These are phyloP conservation scores for Drosophila crucigera DNA, from an alignment of 2,888 invertebrate genomes.

Conservation along the genomic window DNA sequence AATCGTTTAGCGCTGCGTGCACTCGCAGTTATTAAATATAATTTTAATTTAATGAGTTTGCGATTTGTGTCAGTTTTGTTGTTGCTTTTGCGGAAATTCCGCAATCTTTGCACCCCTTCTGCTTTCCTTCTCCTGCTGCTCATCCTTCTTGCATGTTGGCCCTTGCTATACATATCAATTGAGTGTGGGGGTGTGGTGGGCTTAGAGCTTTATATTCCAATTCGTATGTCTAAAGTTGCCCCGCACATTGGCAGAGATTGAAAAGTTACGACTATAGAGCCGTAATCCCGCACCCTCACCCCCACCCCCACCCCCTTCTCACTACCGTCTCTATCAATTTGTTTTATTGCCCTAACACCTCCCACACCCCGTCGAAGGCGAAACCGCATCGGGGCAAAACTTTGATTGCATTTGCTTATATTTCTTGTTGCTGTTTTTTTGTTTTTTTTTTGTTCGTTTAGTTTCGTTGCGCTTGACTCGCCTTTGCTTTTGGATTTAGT, in stretches of 20 bases:
- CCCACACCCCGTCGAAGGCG: slow-evolving; percentile 3
- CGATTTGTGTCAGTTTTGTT: slow-evolving; percentile 76
- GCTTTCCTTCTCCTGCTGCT: not conserved
- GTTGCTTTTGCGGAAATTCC: slow-evolving; percentile 56
- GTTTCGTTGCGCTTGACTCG: slow-evolving; percentile 51
- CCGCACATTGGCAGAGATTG: slow-evolving; percentile 70
- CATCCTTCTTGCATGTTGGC: slow-evolving; percentile 8
- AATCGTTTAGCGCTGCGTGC: slow-evolving; percentile 76
- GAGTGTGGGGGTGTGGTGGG: slow-evolving; percentile 28
- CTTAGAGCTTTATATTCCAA: slow-evolving; percentile 26
- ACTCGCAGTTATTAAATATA: slow-evolving; percentile 78
- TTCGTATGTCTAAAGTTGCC: slow-evolving; percentile 60
- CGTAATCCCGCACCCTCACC: not conserved
- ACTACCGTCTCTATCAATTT: slow-evolving; percentile 30
- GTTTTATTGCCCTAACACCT: slow-evolving; percentile 79
- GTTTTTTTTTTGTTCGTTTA: slow-evolving; percentile 22
- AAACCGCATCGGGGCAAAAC: slow-evolving; percentile 48
- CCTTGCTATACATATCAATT: slow-evolving; percentile 73
- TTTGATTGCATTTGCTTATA: slow-evolving; percentile 72
- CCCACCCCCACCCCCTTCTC: no score
- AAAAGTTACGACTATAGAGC: slow-evolving; percentile 66
- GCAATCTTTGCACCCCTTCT: not conserved
- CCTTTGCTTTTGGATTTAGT: slow-evolving; percentile 59
- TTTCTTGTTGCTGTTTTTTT: slow-evolving; percentile 13
- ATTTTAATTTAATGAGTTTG: slow-evolving; percentile 81